Percentiles rank a stretch among this genome's conserved stretches.
These are phyloP conservation scores for Boloria euphrosyne DNA, from an alignment of 2,888 invertebrate genomes.

Conservation along the genomic window DNA sequence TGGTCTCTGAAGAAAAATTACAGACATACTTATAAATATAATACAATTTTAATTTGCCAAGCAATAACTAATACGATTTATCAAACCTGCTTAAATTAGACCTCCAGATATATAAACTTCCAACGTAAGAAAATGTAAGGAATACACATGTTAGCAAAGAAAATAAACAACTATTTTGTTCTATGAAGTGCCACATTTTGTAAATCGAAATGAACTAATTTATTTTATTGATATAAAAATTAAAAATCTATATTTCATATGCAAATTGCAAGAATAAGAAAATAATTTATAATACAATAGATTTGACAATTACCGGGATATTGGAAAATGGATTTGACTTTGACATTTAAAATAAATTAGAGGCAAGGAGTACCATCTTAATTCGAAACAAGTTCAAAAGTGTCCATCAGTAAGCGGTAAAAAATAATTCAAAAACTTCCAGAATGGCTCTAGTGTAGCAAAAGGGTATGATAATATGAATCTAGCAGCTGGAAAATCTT, in stretches of 20 bases:
- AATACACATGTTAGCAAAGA: conserved; percentile 89
- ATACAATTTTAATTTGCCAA: not conserved
- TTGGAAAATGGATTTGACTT: not conserved
- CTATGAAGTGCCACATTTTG: conserved; percentile 37
- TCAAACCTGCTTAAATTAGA: conserved; percentile 87
- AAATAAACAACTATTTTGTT: conserved; percentile 72
- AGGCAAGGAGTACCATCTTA: no score
- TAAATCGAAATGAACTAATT: not conserved
- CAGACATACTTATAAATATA: not conserved
- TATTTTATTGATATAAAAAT: not conserved
- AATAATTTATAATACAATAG: not conserved
- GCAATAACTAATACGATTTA: conserved; percentile 2
- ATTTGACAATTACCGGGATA: no score
- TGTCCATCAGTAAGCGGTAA: no score
- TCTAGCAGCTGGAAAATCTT: no score
- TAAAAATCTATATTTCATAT: not conserved
- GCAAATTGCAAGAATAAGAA: not conserved
- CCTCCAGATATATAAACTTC: conserved; percentile 94
- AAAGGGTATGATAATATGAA: no score
- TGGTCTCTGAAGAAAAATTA: conserved; percentile 85
- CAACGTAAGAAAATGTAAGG: conserved; percentile 90
- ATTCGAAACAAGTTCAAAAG: no score
- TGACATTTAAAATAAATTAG: conserved; percentile 1
- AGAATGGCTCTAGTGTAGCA: no score
- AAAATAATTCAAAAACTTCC: no score